A percentile compares a stretch with the other conserved stretches of the same genome.
These are phyloP conservation scores for Parauchenoglanis ngamensis DNA, from an alignment of 2,797 vertebrate genomes.

Conservation along the genomic window DNA sequence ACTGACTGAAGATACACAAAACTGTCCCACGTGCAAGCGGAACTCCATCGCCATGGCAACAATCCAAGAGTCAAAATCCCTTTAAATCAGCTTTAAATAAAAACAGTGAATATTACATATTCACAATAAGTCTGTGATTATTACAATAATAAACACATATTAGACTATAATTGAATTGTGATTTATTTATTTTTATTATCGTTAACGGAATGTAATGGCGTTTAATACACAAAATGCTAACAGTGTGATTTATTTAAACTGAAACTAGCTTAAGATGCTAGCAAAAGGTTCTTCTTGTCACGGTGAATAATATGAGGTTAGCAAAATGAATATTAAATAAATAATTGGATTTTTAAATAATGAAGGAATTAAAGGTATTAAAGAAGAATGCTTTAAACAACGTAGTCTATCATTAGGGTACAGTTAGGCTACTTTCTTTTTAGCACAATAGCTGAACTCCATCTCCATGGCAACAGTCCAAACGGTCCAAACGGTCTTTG, in stretches of 20 bases:
- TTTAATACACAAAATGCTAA: background rate
- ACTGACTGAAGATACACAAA: too few relatives aligned
- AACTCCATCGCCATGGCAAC: background rate
- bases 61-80: background rate
- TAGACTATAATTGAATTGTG: background rate
- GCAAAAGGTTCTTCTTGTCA: background rate
- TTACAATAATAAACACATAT: background rate
- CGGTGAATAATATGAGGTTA: background rate
- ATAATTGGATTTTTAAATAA: background rate
- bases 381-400: background rate
- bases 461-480: constrained; percentile 6
- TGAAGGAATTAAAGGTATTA: background rate
- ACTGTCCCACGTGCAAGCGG: too few relatives aligned
- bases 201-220: background rate
- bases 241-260: background rate
- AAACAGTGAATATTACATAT: too few relatives aligned
- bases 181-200: background rate
- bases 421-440: background rate
- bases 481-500: background rate
- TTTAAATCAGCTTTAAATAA: background rate
- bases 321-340: background rate
- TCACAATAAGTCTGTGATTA: too few relatives aligned
- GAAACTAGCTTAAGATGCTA: background rate
- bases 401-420: background rate
- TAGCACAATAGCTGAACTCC: background rate